These are phyloP conservation scores for Prietella phreatophila DNA, from an alignment of 2,113 vertebrate genomes.

Conservation along the genomic window DNA sequence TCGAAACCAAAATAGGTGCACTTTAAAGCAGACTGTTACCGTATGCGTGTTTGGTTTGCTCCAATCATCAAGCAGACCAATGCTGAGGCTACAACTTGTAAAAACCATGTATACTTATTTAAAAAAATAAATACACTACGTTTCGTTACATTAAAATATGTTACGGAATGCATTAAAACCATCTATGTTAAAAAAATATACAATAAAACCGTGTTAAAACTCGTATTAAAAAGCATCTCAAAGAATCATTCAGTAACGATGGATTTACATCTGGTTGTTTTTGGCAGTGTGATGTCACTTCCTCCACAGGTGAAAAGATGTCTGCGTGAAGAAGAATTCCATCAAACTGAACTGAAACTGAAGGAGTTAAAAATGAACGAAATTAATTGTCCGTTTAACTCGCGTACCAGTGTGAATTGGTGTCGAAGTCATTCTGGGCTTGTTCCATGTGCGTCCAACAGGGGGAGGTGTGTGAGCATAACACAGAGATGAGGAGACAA, in stretches of 20 bases:
- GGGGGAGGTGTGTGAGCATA: slow-evolving; percentile 5
- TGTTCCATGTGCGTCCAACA: slow-evolving; percentile 20
- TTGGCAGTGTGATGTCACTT: slow-evolving; percentile 33
- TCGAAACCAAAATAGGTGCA: too few species aligned
- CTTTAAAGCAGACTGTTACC: neutral
- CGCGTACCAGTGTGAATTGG: neutral
- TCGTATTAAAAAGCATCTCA: neutral
- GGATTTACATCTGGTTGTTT: neutral
- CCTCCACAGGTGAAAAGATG: neutral
- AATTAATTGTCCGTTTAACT: neutral
- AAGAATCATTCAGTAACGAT: neutral
- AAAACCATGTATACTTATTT: neutral
- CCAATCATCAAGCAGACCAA: neutral
- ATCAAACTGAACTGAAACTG: neutral
- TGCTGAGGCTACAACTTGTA: neutral
- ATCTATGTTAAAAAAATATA: neutral
- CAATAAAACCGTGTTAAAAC: neutral
- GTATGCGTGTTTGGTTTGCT: neutral
- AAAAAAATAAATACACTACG: slow-evolving; percentile 31
- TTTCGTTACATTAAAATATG: neutral
- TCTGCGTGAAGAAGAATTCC: neutral
- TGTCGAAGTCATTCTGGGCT: neutral
- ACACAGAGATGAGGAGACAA: neutral
- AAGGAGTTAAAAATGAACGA: neutral
- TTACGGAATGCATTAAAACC: neutral